Base-by-base conservation (phyloP, 2,888 invertebrate genomes). In the Pediacus dermestoides region DNA sequence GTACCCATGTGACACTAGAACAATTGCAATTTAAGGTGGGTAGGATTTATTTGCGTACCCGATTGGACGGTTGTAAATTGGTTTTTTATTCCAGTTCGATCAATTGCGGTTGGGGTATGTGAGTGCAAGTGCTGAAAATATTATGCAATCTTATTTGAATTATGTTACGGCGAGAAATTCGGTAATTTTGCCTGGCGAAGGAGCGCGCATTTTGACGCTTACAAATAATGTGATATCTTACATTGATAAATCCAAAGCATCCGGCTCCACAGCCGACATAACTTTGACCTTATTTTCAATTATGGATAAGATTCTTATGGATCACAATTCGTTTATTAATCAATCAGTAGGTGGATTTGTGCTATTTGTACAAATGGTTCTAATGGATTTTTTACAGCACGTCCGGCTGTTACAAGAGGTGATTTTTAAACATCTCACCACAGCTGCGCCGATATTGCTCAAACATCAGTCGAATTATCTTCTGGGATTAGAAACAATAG, bases 301-400 rank as follows among this genome's bases (percentile, higher is more conserved):
- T 47, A 72, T 81, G 23, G 80, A 82, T 62, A 74, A 76, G 50
- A 73, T 88, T 31, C 68, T 87, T 50, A 77, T 75, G 55, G 78
- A 76, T 52, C 76, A 77, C 16, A 74, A 80, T 55, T 80, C 87
- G 7, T 76, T 88, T 52, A 75, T 85, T 42, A 81, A 80, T 68
- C 81, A 82, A 67, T 77, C 82, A 77, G 88, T 88, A 64, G 66
- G 71, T 62, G 10, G 10, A 26, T 26, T 7, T 18, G 10, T 15
- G n/a, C 2, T 31, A 35, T 27, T n/a, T n/a, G n/a, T n/a, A n/a
- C n/a, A n/a, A n/a, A n/a, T n/a, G n/a, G n/a, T n/a, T n/a, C n/a
- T n/a, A 10, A 4, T 9, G 4, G 6, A 11, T 14, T 27, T 23
- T 16, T 37, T 46, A 2, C 39, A 52, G 52, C 49, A 49, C 38